A percentile compares a stretch with the other conserved stretches of the same genome.
Conservation (phyloP, 2,888 invertebrate genomes). For the Tetragonisca angustula region DNA sequence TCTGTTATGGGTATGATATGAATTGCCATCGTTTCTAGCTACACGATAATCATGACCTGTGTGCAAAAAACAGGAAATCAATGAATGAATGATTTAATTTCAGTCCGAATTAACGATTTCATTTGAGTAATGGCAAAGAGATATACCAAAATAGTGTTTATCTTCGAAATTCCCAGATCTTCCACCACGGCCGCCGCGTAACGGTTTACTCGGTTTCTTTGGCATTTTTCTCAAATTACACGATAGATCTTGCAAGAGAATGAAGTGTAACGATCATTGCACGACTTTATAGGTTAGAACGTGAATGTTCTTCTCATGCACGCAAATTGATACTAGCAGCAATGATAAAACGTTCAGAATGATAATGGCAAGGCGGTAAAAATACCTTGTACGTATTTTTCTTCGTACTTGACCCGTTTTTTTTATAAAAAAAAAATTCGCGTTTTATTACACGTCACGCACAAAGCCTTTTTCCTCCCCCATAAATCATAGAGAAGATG, state of each 20-base stretch:
- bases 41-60: constrained; percentile 78
- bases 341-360: neutral
- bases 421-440: neutral
- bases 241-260: constrained; percentile 22
- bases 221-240: constrained; percentile 71
- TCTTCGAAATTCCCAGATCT: constrained; percentile 56
- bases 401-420: neutral
- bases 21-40: constrained; percentile 53
- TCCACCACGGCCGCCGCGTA: constrained; percentile 65
- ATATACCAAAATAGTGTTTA: constrained; percentile 75
- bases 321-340: neutral
- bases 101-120: neutral
- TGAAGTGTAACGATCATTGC: constrained; percentile 24
- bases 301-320: neutral
- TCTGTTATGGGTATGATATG: constrained; percentile 53
- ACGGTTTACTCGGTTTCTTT: constrained; percentile 70
- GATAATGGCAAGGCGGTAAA: neutral
- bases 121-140: neutral
- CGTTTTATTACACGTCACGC: neutral
- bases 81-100: neutral
- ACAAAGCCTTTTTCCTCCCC: neutral
- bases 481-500: constrained; percentile 24
- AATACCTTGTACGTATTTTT: neutral
- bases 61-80: neutral
- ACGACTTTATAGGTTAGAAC: constrained; percentile 24